phyloP scores from a whole-genome alignment of 2,113 vertebrate species.

The Entomyzon cyanotis region DNA sequence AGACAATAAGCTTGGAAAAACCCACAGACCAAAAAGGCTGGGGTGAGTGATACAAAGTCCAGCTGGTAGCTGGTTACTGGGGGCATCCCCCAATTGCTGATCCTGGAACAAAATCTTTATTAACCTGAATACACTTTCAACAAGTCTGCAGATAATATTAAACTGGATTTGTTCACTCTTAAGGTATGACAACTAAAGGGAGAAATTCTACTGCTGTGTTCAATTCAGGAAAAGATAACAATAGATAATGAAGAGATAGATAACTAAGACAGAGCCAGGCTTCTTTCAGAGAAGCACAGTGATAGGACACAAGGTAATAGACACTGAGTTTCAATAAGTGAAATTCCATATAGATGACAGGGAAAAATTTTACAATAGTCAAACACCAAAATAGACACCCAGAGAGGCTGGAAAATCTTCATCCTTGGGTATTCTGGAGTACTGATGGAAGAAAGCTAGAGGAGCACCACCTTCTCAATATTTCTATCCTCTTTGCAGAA shows the following conservation, averaged over 20 bases:
- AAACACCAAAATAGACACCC: not conserved
- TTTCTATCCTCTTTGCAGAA: not conserved
- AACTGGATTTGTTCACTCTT: not conserved
- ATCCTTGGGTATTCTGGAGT: not conserved
- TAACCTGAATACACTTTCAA: not conserved
- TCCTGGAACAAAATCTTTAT: not conserved
- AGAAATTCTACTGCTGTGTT: not conserved
- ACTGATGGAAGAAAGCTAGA: not conserved
- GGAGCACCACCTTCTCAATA: not conserved
- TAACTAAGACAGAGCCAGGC: not conserved
- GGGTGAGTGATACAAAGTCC: not conserved
- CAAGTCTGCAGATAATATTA: not conserved
- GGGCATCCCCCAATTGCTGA: not conserved
- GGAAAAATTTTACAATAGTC: rapidly evolving
- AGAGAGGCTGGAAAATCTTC: not conserved
- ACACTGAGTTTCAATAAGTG: not conserved
- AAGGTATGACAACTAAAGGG: not conserved
- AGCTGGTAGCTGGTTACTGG: not conserved
- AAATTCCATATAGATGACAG: not conserved
- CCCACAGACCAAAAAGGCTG: not conserved
- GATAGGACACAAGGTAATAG: not conserved
- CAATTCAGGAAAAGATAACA: not conserved
- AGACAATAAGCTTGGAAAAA: not conserved
- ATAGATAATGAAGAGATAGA: not conserved
- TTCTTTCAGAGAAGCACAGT: not conserved